Evolutionary conservation across 37 sponge, comb jelly and placozoan species (phyloP), one percentile per base, ranked within the genome.

Genomic region (Cliona cf. orientalis): DNA sequence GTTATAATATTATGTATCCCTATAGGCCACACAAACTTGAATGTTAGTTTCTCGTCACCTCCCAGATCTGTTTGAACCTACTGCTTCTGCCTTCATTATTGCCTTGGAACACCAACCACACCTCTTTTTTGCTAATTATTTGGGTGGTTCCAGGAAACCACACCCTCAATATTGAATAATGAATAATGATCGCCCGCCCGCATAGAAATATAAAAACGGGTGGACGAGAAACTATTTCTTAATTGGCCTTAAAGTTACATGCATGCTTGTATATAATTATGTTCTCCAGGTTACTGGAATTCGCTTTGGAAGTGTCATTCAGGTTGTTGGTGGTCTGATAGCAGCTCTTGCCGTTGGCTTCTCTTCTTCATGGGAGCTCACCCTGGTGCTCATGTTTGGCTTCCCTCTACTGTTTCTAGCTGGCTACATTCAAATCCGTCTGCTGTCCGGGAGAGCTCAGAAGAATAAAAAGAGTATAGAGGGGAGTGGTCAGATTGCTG

Each of bases 331-430:
- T 28, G 87, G 91, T 0, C 44, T 96, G 26, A 58, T 90, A 1
- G 83, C 85, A 4, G 96, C 96, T 33, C 40, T 96, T 5, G 42
- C 82, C 4, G 82, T 96, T 28, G 91, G 85, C 64, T 87, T 96
- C 38, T n/a, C 25, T 1, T 81, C 89, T 62, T 70, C 82, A 55
- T 96, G 96, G 96, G 81, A 93, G 39, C 86, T 96, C 35, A 73
- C 91, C 25, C 74, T 96, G n/a, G 77, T 96, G 14, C 60, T 87
- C 4, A 45, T 96, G 41, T 34, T 68, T 0, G 63, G 64, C 66
- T 75, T 92, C 55, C 94, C 94, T 3, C 34, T 93, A 22, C 46
- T 96, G 38, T 76, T 46, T 3, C 38, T 66, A 1, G 74, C 69
- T 25, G 79, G 85, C 40, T 85, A 58, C 75, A 44, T 93, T 56